These are phyloP conservation scores for Siphamia tubifer DNA, from an alignment of 2,113 vertebrate genomes.

Conservation along the genomic window DNA sequence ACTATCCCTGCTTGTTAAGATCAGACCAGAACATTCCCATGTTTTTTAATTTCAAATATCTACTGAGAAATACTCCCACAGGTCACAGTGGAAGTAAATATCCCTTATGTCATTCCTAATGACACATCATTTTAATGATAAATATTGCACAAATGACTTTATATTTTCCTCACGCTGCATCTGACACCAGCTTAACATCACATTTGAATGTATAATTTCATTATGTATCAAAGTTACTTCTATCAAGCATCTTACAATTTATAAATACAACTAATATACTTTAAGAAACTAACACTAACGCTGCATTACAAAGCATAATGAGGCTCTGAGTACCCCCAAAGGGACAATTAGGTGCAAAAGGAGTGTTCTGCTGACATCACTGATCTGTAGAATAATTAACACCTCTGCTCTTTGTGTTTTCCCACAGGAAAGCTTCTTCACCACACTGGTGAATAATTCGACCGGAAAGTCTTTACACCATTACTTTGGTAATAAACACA, in stretches of 20 bases:
- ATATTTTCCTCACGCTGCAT: background rate
- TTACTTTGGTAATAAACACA: conserved; percentile 40
- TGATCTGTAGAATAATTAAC: conserved; percentile 79
- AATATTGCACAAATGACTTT: too few relatives aligned
- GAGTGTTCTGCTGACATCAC: conserved; percentile 76
- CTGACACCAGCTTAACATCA: background rate
- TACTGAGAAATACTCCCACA: conserved; percentile 12
- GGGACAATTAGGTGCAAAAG: conserved; percentile 79
- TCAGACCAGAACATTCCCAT: too few relatives aligned
- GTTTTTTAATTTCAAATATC: conserved; percentile 12
- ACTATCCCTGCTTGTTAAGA: background rate
- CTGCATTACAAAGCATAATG: conserved; percentile 65
- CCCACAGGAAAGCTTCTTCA: conserved; percentile 56
- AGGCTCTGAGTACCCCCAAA: conserved; percentile 62
- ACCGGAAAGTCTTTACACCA: conserved; percentile 43
- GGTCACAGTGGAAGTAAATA: background rate
- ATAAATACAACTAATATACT: conserved; percentile 16
- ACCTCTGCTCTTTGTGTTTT: conserved; percentile 70
- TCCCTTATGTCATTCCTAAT: conserved; percentile 1
- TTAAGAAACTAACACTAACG: conserved; percentile 49
- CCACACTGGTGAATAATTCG: conserved; percentile 35
- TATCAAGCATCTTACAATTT: conserved; percentile 8
- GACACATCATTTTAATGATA: background rate
- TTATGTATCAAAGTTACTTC: too few relatives aligned
- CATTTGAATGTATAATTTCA: background rate